Evolutionary conservation across 2,113 vertebrate genomes (phyloP), one percentile per base, ranked within the genome.

Genomic region (Nibea albiflora): DNA sequence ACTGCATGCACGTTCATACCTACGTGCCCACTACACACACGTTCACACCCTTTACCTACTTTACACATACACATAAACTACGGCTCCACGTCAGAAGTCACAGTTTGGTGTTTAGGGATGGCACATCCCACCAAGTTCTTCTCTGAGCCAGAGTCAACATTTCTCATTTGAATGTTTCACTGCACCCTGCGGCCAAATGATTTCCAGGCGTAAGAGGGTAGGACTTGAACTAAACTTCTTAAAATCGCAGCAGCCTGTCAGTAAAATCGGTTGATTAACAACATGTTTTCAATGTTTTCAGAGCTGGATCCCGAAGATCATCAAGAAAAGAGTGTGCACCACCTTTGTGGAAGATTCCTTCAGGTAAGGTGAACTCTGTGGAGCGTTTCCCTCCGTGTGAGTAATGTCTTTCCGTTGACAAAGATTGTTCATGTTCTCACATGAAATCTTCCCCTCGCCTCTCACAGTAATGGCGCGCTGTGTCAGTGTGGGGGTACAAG

Each of bases 301-400:
- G 97, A 95, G 93, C 60, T 98, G 97, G 96, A 95, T 97, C 67
- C 94, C 96, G 50, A 95, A 94, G 87, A 90, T 95, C 73, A 94
- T 97, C 87, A 97, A 95, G 92, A 98, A 96, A 86, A 96, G 97
- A 93, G 93, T 93, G 5, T 98, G 97, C 86, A 96, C 95, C 11
- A 95, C 96, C 15, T 98, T 97, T 86, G 95, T 98, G 26, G 96
- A 94, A 7, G 96, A 96, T 74, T 90, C 94, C 5, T 90, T 61
- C 65, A 94, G 94, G 94, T 95, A 90, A 71, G 22, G 76, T 83
- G 56, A 81, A n/a, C 16, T 62, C 9, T 35, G 20, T 17, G 19
- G n/a, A 50, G n/a, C 60, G 22, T 49, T 63, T 73, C 74, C 46
- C 49, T 69, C n/a, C 42, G 9, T 56, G 50, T 20, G 2, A 2